A percentile compares a stretch with the other conserved stretches of the same genome.
Evolutionary conservation across 2,797 vertebrate genomes (phyloP).

Genomic region (Poeciliopsis turneri): DNA sequence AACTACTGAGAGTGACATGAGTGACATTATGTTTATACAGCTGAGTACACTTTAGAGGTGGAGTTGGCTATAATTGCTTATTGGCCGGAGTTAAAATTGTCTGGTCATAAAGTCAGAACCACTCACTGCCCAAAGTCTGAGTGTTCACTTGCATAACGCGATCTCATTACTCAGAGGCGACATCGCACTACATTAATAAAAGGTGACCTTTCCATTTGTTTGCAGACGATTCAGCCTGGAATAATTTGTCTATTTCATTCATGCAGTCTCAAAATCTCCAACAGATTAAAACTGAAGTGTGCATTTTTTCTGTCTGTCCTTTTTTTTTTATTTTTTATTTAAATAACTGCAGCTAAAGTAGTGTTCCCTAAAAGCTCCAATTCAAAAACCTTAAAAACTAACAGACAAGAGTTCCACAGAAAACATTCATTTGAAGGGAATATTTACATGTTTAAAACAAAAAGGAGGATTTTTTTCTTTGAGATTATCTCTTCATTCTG

Average conservation of each 20-base stretch:
- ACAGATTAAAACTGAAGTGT: slow-evolving; percentile 22
- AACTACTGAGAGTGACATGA: slow-evolving; percentile 29
- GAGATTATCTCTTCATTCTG: neutral
- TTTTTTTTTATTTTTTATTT: neutral
- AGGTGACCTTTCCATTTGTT: slow-evolving; percentile 65
- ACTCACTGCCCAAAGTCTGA: slow-evolving; percentile 34
- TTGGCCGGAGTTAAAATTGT: slow-evolving; percentile 45
- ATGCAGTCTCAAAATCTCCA: slow-evolving; percentile 19
- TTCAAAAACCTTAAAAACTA: neutral
- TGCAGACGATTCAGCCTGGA: slow-evolving; percentile 25
- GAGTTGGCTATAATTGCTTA: slow-evolving; percentile 46
- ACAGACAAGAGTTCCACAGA: too few species aligned
- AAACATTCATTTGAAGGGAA: neutral
- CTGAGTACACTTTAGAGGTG: slow-evolving; percentile 34
- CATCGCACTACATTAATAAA: slow-evolving; percentile 35
- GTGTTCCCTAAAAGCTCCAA: neutral
- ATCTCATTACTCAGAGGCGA: slow-evolving; percentile 55
- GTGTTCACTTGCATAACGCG: slow-evolving; percentile 42
- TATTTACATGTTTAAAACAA: neutral
- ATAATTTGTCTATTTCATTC: slow-evolving; percentile 36
- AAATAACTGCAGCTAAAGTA: slow-evolving; percentile 11
- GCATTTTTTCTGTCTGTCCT: neutral
- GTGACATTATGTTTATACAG: slow-evolving; percentile 32
- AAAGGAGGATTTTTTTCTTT: neutral
- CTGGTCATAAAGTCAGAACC: slow-evolving; percentile 43